Conservation (phyloP, 2,797 vertebrate genomes). For the Eleutherodactylus coqui region DNA sequence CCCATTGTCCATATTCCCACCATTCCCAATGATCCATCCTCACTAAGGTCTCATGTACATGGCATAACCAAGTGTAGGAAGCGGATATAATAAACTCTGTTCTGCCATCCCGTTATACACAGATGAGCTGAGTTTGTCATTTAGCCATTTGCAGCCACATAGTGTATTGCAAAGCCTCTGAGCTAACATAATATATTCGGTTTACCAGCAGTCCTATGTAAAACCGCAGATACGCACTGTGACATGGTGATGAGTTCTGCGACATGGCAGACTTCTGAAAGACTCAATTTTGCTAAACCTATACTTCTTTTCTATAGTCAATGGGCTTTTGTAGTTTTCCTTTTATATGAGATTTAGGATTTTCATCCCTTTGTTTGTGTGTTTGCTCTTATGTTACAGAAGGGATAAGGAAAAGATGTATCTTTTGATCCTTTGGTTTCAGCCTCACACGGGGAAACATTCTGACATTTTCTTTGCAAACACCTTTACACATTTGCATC, state of each 20-base stretch:
- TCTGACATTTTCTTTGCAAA: conserved; percentile 63
- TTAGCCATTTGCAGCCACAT: too few relatives aligned
- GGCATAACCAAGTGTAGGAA: too few relatives aligned
- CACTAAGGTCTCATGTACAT: too few relatives aligned
- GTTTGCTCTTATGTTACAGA: not conserved
- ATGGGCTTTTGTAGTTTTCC: not conserved
- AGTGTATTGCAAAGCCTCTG: not conserved
- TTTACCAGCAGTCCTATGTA: not conserved
- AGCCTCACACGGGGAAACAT: conserved; percentile 50
- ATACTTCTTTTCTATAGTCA: not conserved
- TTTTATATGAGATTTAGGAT: not conserved
- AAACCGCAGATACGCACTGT: not conserved
- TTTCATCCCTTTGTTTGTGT: not conserved
- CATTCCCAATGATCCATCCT: too few relatives aligned
- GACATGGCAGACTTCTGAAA: not conserved
- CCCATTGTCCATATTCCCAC: too few relatives aligned
- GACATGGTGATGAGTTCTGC: not conserved
- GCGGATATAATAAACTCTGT: too few relatives aligned
- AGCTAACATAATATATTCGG: not conserved
- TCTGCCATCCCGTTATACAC: too few relatives aligned
- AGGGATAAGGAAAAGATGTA: conserved; percentile 17
- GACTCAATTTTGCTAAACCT: not conserved
- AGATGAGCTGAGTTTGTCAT: too few relatives aligned
- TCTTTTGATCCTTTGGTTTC: conserved; percentile 41
- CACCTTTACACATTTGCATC: conserved; percentile 66